Evolutionary conservation across 2,888 invertebrate genomes (phyloP).

Genomic region (Cylloceria caligata): DNA sequence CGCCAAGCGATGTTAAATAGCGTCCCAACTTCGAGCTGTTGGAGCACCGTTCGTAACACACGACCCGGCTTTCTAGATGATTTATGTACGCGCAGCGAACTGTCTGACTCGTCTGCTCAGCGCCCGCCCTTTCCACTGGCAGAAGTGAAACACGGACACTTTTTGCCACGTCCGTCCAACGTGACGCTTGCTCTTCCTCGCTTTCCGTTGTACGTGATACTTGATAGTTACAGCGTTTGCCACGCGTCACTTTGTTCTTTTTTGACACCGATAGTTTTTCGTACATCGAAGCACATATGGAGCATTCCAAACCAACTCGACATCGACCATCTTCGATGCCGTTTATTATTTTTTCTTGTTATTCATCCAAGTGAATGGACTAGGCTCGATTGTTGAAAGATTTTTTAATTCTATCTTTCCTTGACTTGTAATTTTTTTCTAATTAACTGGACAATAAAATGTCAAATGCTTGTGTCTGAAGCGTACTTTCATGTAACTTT

Average conservation of each 20-base stretch:
- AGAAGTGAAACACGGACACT: constrained; percentile 55
- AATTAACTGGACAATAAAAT: too few relatives aligned
- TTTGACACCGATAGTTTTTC: constrained; percentile 11
- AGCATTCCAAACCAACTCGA: too few relatives aligned
- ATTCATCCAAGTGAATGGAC: too few relatives aligned
- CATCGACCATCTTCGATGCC: too few relatives aligned
- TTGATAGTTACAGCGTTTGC: constrained; percentile 53
- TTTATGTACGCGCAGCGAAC: constrained; percentile 66
- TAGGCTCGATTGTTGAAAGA: too few relatives aligned
- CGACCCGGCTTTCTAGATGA: constrained; percentile 56
- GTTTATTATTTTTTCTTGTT: too few relatives aligned
- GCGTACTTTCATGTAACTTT: too few relatives aligned
- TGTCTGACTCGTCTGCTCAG: constrained; percentile 55
- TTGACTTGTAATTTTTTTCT: too few relatives aligned
- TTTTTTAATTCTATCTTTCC: too few relatives aligned
- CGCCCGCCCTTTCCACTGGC: constrained; percentile 55
- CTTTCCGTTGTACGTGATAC: constrained; percentile 43
- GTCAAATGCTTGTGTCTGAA: too few relatives aligned
- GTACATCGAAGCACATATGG: not conserved
- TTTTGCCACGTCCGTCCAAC: constrained; percentile 68
- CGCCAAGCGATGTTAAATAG: constrained; percentile 61
- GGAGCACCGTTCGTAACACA: not conserved
- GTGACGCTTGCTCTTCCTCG: constrained; percentile 48
- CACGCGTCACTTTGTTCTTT: constrained; percentile 38
- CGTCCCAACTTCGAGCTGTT: constrained; percentile 19